Percentiles rank a stretch among this genome's conserved stretches.
Conservation (phyloP, 2,888 invertebrate genomes). For the Actias luna region DNA sequence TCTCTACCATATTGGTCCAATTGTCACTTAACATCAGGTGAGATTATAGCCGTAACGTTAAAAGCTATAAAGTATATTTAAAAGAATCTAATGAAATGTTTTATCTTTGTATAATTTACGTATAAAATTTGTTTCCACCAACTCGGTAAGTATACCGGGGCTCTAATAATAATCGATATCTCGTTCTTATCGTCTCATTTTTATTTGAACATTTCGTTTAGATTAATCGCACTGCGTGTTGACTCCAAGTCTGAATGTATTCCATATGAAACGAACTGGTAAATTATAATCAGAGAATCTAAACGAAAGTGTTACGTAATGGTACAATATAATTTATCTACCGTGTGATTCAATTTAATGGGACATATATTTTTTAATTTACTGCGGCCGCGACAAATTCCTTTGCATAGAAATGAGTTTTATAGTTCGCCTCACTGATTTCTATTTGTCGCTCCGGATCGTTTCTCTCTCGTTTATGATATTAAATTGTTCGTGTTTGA, state of each 20-base stretch:
- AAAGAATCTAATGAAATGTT: too few species aligned
- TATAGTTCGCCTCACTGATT: slow-evolving; percentile 8
- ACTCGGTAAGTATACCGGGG: neutral
- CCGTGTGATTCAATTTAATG: slow-evolving; percentile 15
- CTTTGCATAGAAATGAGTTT: slow-evolving; percentile 11
- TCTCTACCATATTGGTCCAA: too few species aligned
- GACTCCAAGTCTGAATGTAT: slow-evolving; percentile 8
- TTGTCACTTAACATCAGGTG: too few species aligned
- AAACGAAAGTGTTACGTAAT: slow-evolving; percentile 14
- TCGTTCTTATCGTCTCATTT: slow-evolving; percentile 20
- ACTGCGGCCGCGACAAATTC: slow-evolving; percentile 9
- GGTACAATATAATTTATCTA: slow-evolving; percentile 13
- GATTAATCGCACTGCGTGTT: slow-evolving; percentile 20
- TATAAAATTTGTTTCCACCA: neutral
- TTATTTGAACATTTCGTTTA: slow-evolving; percentile 20
- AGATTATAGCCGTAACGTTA: too few species aligned
- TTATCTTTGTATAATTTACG: too few species aligned
- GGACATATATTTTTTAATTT: slow-evolving; percentile 9
- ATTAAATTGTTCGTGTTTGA: neutral
- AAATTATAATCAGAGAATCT: slow-evolving; percentile 13
- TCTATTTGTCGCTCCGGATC: neutral
- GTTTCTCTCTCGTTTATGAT: neutral
- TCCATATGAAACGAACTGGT: slow-evolving; percentile 3
- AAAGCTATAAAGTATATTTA: too few species aligned
- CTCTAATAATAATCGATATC: slow-evolving; percentile 10